phyloP scores from a whole-genome alignment of 2,888 invertebrate genomes.

The Exephanes ischioxanthus region DNA sequence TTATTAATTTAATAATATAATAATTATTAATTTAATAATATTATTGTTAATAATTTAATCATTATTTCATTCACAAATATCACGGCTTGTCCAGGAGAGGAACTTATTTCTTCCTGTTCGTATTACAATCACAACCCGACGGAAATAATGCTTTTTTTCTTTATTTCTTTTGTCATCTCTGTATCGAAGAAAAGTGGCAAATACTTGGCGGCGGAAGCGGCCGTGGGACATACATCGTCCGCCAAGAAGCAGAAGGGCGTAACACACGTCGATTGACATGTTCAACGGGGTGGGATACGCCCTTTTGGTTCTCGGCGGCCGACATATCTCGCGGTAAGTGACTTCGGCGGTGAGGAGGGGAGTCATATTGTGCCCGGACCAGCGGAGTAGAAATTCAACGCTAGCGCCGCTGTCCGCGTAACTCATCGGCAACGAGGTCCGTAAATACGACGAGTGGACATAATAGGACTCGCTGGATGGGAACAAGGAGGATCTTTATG shows the following conservation, averaged over 20 bases:
- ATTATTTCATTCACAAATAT: background rate
- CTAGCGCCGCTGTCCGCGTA: slow-evolving; percentile 52
- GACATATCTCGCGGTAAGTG: background rate
- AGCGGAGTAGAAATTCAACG: slow-evolving; percentile 46
- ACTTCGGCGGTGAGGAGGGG: background rate
- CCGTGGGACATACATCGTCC: too few species aligned
- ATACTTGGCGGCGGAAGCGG: too few species aligned
- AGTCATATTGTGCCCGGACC: slow-evolving; percentile 10
- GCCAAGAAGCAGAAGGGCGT: too few species aligned
- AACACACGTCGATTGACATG: too few species aligned
- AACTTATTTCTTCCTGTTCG: background rate
- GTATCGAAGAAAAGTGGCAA: background rate
- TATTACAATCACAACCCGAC: background rate
- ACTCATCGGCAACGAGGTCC: slow-evolving; percentile 69
- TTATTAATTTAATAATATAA: too few species aligned
- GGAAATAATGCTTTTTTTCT: background rate
- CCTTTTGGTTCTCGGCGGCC: background rate
- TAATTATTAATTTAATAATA: too few species aligned
- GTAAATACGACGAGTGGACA: slow-evolving; percentile 70
- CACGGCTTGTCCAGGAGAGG: background rate
- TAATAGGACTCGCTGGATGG: slow-evolving; percentile 63
- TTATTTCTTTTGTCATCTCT: background rate
- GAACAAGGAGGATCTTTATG: slow-evolving; percentile 69
- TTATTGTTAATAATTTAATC: too few species aligned
- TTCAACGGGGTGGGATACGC: too few species aligned